phyloP scores from a whole-genome alignment of 2,113 vertebrate species.

The Phainopepla nitens region DNA sequence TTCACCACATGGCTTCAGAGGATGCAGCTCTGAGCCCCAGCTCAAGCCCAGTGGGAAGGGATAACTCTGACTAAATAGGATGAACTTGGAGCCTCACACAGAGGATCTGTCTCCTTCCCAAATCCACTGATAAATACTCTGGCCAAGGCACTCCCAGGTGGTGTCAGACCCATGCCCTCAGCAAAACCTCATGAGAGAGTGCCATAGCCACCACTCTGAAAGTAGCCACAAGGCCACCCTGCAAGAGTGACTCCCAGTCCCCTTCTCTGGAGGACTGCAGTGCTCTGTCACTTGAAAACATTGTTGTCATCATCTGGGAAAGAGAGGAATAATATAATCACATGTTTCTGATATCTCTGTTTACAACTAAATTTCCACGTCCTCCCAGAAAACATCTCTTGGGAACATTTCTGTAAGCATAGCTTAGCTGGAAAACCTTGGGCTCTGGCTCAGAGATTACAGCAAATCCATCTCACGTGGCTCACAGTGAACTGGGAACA shows the following conservation, averaged over 20 bases:
- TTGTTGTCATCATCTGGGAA: background rate
- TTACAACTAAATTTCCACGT: background rate
- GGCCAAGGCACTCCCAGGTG: background rate
- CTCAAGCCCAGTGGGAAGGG: rapidly evolving
- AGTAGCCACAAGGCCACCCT: background rate
- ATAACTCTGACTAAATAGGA: background rate
- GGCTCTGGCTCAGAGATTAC: background rate
- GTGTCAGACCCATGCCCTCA: background rate
- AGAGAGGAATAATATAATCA: background rate
- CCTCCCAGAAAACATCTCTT: background rate
- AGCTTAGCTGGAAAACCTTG: background rate
- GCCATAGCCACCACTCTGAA: background rate
- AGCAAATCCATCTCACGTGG: background rate
- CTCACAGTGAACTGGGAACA: background rate
- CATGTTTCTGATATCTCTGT: background rate
- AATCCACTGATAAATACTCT: background rate
- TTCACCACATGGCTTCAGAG: rapidly evolving
- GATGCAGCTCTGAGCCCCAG: rapidly evolving
- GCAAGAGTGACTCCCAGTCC: background rate
- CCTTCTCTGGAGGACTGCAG: background rate
- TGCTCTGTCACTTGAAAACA: background rate
- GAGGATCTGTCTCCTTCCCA: background rate
- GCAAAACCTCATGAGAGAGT: background rate
- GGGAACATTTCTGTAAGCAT: background rate
- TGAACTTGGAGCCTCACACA: background rate